Evolutionary conservation across 2,888 invertebrate genomes (phyloP), one percentile per base, ranked within the genome.

Genomic region (Hoplodrina ambigua): DNA sequence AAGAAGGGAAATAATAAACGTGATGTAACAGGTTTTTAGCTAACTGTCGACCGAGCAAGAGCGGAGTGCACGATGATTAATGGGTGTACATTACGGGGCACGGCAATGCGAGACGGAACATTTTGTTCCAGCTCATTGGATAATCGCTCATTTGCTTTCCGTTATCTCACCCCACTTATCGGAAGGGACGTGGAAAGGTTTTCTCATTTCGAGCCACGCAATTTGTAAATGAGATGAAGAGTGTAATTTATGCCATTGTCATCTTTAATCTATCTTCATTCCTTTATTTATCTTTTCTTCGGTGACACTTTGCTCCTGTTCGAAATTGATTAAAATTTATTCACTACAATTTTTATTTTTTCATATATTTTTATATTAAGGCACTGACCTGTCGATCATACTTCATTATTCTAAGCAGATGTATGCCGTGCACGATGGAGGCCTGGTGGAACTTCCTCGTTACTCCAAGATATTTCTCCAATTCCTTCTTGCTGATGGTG

Each of bases 371-470:
- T 5, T 17, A 46, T 46, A 17, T 46, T 46, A 3, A 46, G 46
- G 46, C 11, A 87, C 93, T 94, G 89, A 97, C 98, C 96, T 98
- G 98, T 90, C 98, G 96, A 92, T 99, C 99, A 90, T 99, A 99
- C 88, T 98, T 98, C 96, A 99, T 97, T 96, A 98, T 98, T 82
- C 99, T 97, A 83, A 99, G 96, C 84, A 99, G 96, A 94, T 99
- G 99, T 81, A 99, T 98, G 72, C 98, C 99, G 89, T 99, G 99
- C 63, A 99, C 98, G 84, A 99, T 98, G 85, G 99, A 99, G 13
- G 98, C 98, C 94, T 99, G 99, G 95, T 99, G 99, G 93, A 99
- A 99, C 93, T 99, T 99, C 77, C 99, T 97, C 50, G 98, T 98
- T 11, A 99, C 98, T 10, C 98, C 98, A 67, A 99, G 97, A 91